A percentile compares a stretch with the other conserved stretches of the same genome.
Conservation (phyloP, 2,888 invertebrate species). For the Hylaea fasciaria region DNA sequence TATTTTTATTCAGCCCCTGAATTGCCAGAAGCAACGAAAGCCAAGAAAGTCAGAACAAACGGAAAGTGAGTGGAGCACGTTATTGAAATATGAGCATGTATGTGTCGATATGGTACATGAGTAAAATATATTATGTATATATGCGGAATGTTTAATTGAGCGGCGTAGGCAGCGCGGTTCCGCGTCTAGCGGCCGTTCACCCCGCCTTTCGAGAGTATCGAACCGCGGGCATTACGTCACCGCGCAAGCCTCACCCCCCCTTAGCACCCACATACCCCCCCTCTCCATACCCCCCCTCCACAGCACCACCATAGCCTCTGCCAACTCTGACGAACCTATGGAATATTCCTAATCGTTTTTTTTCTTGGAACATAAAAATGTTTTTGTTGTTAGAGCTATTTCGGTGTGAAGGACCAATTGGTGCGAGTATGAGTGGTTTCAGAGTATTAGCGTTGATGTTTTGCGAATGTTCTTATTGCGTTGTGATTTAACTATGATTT, state of each 20-base stretch:
- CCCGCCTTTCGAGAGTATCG: slow-evolving; percentile 79
- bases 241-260: slow-evolving; percentile 63
- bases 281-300: slow-evolving; percentile 24
- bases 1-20: background rate
- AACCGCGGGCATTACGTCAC: slow-evolving; percentile 79
- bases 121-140: slow-evolving; percentile 50
- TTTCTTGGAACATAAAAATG: slow-evolving; percentile 47
- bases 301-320: slow-evolving; percentile 41
- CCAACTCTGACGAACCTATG: slow-evolving; percentile 49
- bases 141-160: slow-evolving; percentile 80
- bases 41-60: background rate
- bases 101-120: slow-evolving; percentile 46
- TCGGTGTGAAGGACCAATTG: background rate
- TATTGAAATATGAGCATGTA: slow-evolving; percentile 31
- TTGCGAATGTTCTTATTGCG: no score
- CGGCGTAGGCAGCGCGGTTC: slow-evolving; percentile 77
- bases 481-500: no score
- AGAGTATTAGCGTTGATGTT: background rate
- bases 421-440: no score
- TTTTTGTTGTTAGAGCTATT: slow-evolving; percentile 39
- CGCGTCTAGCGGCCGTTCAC: slow-evolving; percentile 82
- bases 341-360: slow-evolving; percentile 56
- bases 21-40: background rate
- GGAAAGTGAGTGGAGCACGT: slow-evolving; percentile 30
- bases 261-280: slow-evolving; percentile 44